These are phyloP conservation scores for Gobiocypris rarus DNA, from an alignment of 2,113 vertebrate genomes.

Conservation along the genomic window DNA sequence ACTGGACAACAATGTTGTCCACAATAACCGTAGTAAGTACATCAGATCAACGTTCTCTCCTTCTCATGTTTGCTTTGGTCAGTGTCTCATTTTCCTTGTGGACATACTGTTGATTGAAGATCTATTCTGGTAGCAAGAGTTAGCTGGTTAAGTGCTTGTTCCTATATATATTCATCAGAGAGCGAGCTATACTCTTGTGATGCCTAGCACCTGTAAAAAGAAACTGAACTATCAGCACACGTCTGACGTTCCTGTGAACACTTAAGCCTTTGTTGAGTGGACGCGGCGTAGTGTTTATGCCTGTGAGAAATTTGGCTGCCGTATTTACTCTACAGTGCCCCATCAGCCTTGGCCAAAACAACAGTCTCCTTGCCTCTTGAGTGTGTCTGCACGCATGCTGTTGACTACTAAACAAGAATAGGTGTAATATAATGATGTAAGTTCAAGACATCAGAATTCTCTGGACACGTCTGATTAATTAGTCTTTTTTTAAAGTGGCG, in stretches of 20 bases:
- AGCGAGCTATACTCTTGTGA: slow-evolving; percentile 17
- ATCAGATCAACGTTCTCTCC: slow-evolving; percentile 10
- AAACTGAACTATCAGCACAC: slow-evolving; percentile 17
- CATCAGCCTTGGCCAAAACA: slow-evolving; percentile 27
- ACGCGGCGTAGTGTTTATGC: slow-evolving; percentile 7
- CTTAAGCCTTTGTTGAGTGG: slow-evolving; percentile 34
- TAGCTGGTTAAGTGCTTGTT: slow-evolving; percentile 17
- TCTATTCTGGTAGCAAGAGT: slow-evolving; percentile 19
- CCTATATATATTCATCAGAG: slow-evolving; percentile 8
- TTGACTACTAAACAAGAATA: slow-evolving; percentile 21
- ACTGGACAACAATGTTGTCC: neutral
- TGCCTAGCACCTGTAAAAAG: slow-evolving; percentile 30
- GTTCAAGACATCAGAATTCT: slow-evolving; percentile 2
- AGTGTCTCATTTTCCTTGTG: neutral
- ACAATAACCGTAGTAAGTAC: neutral
- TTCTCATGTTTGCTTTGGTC: neutral
- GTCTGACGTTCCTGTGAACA: slow-evolving; percentile 14
- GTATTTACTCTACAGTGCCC: slow-evolving; percentile 9
- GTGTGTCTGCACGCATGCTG: slow-evolving; percentile 11
- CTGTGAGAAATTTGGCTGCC: slow-evolving; percentile 28
- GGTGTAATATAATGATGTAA: slow-evolving; percentile 34
- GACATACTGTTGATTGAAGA: slow-evolving; percentile 18
- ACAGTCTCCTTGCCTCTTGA: slow-evolving; percentile 33
- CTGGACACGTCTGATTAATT: slow-evolving; percentile 52
- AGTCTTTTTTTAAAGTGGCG: slow-evolving; percentile 41